Percentiles rank a stretch among this genome's conserved stretches.
These are phyloP conservation scores for Drosophila koepferae DNA, from an alignment of 2,888 invertebrate genomes.

Conservation along the genomic window DNA sequence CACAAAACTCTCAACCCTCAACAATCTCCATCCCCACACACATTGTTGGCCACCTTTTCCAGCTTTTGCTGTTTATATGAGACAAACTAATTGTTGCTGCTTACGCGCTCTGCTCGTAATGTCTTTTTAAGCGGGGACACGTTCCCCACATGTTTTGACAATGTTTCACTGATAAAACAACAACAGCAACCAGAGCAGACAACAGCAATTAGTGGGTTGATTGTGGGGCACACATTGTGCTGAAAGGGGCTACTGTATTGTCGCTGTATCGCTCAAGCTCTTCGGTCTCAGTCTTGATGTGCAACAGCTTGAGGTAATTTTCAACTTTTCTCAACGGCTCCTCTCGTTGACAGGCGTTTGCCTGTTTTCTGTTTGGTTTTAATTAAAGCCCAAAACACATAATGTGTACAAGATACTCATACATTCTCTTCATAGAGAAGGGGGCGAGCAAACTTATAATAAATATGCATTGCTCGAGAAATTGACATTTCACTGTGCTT, in stretches of 20 bases:
- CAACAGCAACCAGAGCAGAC: constrained; percentile 17
- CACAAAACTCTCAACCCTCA: neutral
- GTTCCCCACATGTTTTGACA: constrained; percentile 75
- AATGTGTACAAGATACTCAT: constrained; percentile 30
- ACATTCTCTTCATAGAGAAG: neutral
- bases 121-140: constrained; percentile 77
- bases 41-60: neutral
- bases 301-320: constrained; percentile 84
- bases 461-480: constrained; percentile 20
- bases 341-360: constrained; percentile 70
- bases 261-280: constrained; percentile 10
- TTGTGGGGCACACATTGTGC: constrained; percentile 4
- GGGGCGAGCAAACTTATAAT: neutral
- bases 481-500: constrained; percentile 41
- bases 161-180: constrained; percentile 70
- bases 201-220: constrained; percentile 57
- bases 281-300: constrained; percentile 47
- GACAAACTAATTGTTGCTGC: constrained; percentile 84
- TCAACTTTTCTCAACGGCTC: constrained; percentile 64
- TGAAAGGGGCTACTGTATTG: neutral
- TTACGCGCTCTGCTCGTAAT: constrained; percentile 72
- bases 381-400: constrained; percentile 70
- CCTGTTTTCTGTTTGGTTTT: constrained; percentile 72
- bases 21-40: neutral
- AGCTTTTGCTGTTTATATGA: constrained; percentile 53